phyloP scores from a whole-genome alignment of 2,113 vertebrate genomes.

The Rhinolophus sinicus region DNA sequence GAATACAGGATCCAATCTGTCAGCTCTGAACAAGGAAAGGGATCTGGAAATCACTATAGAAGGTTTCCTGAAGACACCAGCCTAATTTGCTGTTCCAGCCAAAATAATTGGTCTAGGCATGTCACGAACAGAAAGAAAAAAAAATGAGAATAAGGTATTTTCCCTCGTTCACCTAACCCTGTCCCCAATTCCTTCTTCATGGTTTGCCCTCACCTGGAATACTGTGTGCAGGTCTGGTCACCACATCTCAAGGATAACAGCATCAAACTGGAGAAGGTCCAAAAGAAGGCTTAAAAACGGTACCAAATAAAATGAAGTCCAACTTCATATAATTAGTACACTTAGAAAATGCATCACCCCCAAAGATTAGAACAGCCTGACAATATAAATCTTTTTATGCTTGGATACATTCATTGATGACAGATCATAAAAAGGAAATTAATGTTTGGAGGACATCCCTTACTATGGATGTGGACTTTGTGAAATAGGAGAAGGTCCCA shows the following conservation, averaged over 20 bases:
- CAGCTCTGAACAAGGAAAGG: conserved; percentile 46
- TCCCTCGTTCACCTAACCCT: not conserved
- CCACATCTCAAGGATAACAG: not conserved
- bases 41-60: conserved; percentile 41
- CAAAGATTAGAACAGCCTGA: not conserved
- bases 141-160: not conserved
- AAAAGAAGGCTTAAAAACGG: conserved; percentile 36
- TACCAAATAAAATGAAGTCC: conserved; percentile 39
- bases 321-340: conserved; percentile 26
- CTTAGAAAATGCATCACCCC: not conserved
- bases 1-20: conserved; percentile 22
- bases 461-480: not conserved
- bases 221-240: not conserved
- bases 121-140: conserved; percentile 11
- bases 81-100: conserved; percentile 16
- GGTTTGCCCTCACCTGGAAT: not conserved
- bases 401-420: not conserved
- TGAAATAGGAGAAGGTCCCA: not conserved
- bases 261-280: conserved; percentile 1
- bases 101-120: conserved; percentile 41
- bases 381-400: not conserved
- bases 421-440: conserved; percentile 15
- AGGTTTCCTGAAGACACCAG: conserved; percentile 27
- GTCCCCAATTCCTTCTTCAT: conserved; percentile 19
- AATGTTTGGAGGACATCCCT: not conserved